phyloP scores from a whole-genome alignment of 1,140 invertebrate genomes.

The Oreohelix idahoensis region DNA sequence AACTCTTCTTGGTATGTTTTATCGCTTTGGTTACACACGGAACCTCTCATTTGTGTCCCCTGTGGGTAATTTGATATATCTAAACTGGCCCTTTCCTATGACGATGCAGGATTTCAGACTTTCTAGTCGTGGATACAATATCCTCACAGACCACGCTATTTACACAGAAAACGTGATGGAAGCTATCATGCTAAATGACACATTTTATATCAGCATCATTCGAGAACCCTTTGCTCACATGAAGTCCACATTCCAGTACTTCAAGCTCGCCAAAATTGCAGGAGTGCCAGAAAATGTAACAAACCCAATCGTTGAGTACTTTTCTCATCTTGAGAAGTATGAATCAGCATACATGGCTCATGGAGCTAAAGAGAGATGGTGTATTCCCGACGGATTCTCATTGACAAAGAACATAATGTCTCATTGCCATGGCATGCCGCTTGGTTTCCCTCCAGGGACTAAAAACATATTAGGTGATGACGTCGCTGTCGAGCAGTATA shows the following conservation, averaged over 20 bases:
- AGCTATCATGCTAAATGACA: conserved; percentile 53
- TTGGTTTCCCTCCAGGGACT: conserved; percentile 60
- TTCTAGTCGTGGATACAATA: conserved; percentile 55
- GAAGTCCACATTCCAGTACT: conserved; percentile 63
- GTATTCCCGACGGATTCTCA: conserved; percentile 67
- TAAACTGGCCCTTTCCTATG: conserved; percentile 62
- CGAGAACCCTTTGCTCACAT: conserved; percentile 63
- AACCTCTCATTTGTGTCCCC: conserved; percentile 56
- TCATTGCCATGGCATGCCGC: conserved; percentile 64
- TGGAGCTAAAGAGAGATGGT: conserved; percentile 47
- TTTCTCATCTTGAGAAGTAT: conserved; percentile 61
- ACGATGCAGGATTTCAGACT: conserved; percentile 49
- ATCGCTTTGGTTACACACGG: conserved; percentile 51
- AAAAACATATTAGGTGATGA: conserved; percentile 47
- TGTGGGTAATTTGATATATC: conserved; percentile 46
- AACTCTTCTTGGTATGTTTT: conserved; percentile 52
- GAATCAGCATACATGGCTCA: conserved; percentile 59
- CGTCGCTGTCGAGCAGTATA: conserved; percentile 50
- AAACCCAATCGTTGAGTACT: conserved; percentile 52
- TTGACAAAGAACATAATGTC: conserved; percentile 65
- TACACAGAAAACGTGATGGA: conserved; percentile 61
- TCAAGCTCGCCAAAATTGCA: conserved; percentile 51
- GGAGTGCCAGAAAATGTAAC: background rate
- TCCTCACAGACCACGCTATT: conserved; percentile 63
- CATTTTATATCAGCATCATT: conserved; percentile 64